Conservation (phyloP, 1,140 invertebrate genomes). For the Eriocheir sinensis region DNA sequence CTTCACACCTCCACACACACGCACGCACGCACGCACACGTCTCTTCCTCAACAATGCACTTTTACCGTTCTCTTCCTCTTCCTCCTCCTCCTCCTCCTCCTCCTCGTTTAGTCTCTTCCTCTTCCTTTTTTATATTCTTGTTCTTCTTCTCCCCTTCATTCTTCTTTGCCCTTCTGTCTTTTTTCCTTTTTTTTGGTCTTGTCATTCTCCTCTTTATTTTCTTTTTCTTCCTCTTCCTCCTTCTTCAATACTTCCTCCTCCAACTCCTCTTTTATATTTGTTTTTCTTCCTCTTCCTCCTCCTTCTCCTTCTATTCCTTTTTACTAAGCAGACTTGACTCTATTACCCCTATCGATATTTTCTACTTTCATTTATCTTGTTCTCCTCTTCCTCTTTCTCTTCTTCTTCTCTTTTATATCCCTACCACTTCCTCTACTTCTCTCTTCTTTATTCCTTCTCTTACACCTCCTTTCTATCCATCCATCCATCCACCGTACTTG, state of each 20-base stretch:
- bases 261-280: neutral
- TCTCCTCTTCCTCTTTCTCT: neutral
- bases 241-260: neutral
- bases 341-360: neutral
- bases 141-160: neutral
- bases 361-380: neutral
- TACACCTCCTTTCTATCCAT: no score
- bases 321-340: neutral
- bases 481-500: no score
- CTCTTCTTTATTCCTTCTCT: no score
- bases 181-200: neutral
- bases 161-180: neutral
- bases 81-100: neutral
- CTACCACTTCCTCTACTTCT: neutral
- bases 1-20: neutral
- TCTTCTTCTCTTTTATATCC: neutral
- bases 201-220: neutral
- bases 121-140: neutral
- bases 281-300: neutral
- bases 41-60: neutral
- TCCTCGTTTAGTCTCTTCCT: neutral
- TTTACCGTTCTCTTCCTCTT: neutral
- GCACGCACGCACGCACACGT: neutral
- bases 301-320: neutral
- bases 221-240: neutral